Conservation (phyloP, 2,113 vertebrate species). For the Himantopus leucocephalus region DNA sequence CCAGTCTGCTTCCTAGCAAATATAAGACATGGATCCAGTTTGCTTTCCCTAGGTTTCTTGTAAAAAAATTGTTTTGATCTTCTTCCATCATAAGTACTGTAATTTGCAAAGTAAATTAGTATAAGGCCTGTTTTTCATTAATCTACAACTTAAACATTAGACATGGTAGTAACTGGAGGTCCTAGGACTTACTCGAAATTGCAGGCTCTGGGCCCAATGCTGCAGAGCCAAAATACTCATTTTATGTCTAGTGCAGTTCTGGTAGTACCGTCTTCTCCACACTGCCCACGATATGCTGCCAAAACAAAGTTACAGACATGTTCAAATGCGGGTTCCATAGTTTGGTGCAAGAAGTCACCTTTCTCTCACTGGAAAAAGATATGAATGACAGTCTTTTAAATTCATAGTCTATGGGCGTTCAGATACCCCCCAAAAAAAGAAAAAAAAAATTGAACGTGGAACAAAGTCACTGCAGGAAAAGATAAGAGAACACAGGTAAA, state of each 20-base stretch:
- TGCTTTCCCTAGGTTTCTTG: not conserved
- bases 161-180: not conserved
- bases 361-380: not conserved
- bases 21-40: not conserved
- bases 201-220: constrained; percentile 71
- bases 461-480: not conserved
- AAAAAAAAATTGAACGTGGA: not conserved
- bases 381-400: not conserved
- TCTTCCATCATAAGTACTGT: not conserved
- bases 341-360: not conserved
- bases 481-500: not conserved
- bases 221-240: constrained; percentile 73
- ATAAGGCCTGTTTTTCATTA: not conserved
- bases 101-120: not conserved
- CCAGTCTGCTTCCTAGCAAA: not conserved
- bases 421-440: not conserved
- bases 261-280: constrained; percentile 76
- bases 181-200: constrained; percentile 77
- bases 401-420: not conserved
- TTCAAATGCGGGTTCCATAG: not conserved
- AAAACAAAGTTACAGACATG: not conserved
- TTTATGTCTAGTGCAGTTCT: not conserved
- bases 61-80: not conserved
- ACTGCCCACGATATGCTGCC: constrained; percentile 78
- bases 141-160: not conserved